Evolutionary conservation across 2,113 vertebrate species (phyloP), one percentile per base, ranked within the genome.

Genomic region (Vombatus ursinus): DNA sequence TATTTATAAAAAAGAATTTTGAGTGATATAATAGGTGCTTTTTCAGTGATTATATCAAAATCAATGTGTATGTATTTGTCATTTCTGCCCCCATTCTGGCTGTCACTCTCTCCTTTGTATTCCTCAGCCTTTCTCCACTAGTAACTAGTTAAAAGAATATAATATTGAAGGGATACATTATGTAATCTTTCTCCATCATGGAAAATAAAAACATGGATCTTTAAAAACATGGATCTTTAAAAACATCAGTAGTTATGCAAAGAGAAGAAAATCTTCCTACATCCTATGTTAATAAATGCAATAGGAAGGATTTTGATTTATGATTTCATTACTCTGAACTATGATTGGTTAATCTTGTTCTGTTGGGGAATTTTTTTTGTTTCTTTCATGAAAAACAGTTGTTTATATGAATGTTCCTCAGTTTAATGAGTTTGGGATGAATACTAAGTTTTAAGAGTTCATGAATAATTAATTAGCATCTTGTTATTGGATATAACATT

Each of bases 221-320:
- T 84, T 37, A 84, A 68, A 94, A 61, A 95, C 47, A 77, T 11
- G 47, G 47, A 6, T 92, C n/a, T 22, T 84, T 37, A 84, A 68
- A 94, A 61, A 95, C 47, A 77, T 11, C 48, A 24, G 44, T 44
- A 92, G 4, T 93, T 90, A 90, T 48, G 94, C 0, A 68, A 93
- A 95, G 90, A 61, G 23, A 90, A 94, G 77, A 96, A 95, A 96
- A 91, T 24, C 52, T 94, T 14, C 14, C 23, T 31, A 28, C 9
- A 94, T 51, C 90, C 68, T 23, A 92, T 96, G 44, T 52, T 91
- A 19, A 19, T 31, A 93, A 93, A 92, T 93, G 8, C 52, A 89
- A 91, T 77, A 92, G 61, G 91, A 95, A 93, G 3, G 11, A 95
- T 92, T 95, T 94, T 91, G 47, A 96, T 95, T 91, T 91, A 77